Base-by-base conservation (phyloP, 1,140 invertebrate genomes). In the Trichonephila inaurata region DNA sequence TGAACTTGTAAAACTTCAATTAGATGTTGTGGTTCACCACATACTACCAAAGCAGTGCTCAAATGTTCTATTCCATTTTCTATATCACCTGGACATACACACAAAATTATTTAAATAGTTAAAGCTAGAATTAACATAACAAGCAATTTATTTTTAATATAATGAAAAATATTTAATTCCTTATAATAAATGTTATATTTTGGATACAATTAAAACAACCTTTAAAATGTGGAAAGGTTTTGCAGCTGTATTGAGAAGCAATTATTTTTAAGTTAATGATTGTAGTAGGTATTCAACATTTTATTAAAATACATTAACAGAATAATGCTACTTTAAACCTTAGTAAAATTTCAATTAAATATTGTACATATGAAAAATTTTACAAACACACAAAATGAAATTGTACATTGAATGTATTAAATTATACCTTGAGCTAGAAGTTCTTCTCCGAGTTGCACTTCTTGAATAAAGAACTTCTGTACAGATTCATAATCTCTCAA, bases 1-100 rank as follows among this genome's bases (percentile, higher is more conserved):
- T 98, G 99, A 96, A 99, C 98, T 96, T 99, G 98, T n/a, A 99
- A 96, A 89, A 98, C 97, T 96, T 98, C 97, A n/a, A 99, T 96
- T 19, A 99, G 96, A 95, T 99, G 98, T 95, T 98, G 97, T 0
- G 98, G 98, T 95, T 99, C 98, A 33, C 98, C 98, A 96, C 99
- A 99, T 3, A 99, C 98, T n/a, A 98, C 98, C 44, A 99, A 97
- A 33, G 99, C 99, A 96, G 98, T 98, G 51, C 98, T 97, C 93
- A 99, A 97, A 96, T 99, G 99, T 95, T 99, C 98, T 44, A 99
- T 97, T 90, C 98, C 99, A 77, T 97, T 97, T 94, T 99, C 98
- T 93, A 99, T 95, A 94, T 99, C 97, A 82, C 98, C 96, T 96
- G 33, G 33, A 89, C 4, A 92, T 83, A 92, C 89, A 82, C 19